These are phyloP conservation scores for Diplodus sargus DNA, from an alignment of 2,797 vertebrate genomes.

Conservation along the genomic window DNA sequence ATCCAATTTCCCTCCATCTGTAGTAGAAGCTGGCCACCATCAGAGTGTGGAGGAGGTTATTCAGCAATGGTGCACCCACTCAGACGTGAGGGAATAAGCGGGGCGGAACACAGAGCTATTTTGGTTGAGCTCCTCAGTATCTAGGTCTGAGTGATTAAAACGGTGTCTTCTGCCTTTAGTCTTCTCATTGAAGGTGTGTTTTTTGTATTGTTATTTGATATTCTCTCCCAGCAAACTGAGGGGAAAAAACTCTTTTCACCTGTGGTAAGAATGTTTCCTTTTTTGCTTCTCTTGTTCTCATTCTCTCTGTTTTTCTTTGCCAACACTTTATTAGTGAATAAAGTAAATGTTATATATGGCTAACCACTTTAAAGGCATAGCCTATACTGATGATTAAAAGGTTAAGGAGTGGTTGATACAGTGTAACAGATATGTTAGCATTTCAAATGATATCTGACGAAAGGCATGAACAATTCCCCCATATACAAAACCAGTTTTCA, in stretches of 20 bases:
- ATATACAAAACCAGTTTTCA: background rate
- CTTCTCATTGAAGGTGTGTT: constrained; percentile 72
- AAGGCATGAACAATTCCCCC: background rate
- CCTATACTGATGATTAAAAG: background rate
- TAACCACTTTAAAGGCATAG: background rate
- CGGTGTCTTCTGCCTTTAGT: constrained; percentile 65
- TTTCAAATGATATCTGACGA: background rate
- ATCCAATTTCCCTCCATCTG: constrained; percentile 77
- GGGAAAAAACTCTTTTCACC: background rate
- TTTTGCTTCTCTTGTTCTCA: background rate
- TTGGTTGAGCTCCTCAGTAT: constrained; percentile 79
- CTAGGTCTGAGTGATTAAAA: constrained; percentile 88
- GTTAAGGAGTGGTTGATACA: background rate
- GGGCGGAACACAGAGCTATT: constrained; percentile 82
- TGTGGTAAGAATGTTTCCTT: background rate
- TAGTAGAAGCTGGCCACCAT: constrained; percentile 78
- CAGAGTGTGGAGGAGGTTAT: constrained; percentile 83
- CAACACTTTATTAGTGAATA: background rate
- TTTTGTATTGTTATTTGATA: constrained; percentile 47
- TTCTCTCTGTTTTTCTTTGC: background rate
- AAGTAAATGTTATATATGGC: no score
- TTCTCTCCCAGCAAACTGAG: constrained; percentile 7
- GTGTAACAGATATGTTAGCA: background rate
- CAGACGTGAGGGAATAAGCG: constrained; percentile 79
- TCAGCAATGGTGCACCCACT: constrained; percentile 75